phyloP scores from a whole-genome alignment of 2,888 invertebrate genomes.

The Meiosimyza platycephala region DNA sequence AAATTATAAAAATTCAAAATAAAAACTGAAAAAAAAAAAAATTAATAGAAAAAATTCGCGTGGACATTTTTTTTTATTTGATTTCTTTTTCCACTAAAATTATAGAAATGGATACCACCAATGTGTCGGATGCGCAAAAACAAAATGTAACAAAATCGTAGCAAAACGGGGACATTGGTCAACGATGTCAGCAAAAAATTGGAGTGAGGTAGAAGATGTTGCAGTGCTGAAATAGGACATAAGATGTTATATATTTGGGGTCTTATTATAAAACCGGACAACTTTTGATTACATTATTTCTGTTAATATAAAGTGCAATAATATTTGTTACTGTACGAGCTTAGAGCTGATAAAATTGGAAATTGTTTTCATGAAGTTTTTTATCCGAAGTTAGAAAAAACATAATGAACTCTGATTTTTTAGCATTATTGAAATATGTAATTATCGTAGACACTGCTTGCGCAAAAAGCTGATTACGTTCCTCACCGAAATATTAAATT shows the following conservation, averaged over 20 bases:
- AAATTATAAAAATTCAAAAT: slow-evolving; percentile 38
- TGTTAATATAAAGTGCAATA: too few species aligned
- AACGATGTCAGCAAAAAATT: background rate
- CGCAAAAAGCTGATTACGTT: too few species aligned
- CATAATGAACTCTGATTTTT: too few species aligned
- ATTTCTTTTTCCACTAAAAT: slow-evolving; percentile 12
- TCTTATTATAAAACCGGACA: slow-evolving; percentile 22
- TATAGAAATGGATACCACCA: slow-evolving; percentile 11
- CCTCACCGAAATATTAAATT: too few species aligned
- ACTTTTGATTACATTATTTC: background rate
- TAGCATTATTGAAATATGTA: too few species aligned
- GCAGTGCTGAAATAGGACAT: background rate
- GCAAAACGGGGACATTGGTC: background rate
- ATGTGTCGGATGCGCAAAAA: slow-evolving; percentile 8
- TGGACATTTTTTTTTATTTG: slow-evolving; percentile 13
- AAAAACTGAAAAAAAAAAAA: background rate
- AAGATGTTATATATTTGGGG: background rate
- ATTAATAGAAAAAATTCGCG: slow-evolving; percentile 2
- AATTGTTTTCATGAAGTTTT: too few species aligned
- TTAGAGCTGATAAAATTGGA: too few species aligned
- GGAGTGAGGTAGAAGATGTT: background rate
- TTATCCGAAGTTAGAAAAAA: too few species aligned
- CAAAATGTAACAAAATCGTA: background rate
- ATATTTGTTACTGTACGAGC: background rate
- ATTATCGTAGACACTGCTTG: too few species aligned